These are phyloP conservation scores for Augochlora pura DNA, from an alignment of 1,140 invertebrate genomes.

Conservation along the genomic window DNA sequence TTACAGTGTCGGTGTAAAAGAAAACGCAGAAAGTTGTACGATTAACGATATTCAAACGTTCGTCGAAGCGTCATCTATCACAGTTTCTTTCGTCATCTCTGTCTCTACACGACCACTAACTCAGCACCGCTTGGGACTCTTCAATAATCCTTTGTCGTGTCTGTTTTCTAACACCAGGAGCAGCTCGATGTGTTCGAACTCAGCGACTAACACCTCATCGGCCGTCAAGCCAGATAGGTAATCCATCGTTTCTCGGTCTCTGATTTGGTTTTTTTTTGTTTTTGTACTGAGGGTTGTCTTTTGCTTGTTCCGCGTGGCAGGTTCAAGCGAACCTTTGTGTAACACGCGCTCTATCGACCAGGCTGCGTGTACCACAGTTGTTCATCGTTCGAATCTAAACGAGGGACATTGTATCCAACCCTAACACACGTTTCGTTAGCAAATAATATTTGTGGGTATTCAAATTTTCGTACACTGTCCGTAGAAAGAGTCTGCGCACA, in stretches of 20 bases:
- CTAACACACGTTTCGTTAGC: too few relatives aligned
- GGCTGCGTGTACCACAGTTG: neutral
- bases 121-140: conserved; percentile 8
- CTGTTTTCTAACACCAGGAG: conserved; percentile 72
- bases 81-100: neutral
- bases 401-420: too few relatives aligned
- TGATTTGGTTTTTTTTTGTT: conserved; percentile 20
- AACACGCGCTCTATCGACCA: conserved; percentile 6
- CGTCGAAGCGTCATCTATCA: neutral
- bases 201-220: conserved; percentile 79
- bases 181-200: conserved; percentile 76
- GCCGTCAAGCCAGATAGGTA: conserved; percentile 78
- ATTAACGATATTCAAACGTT: neutral
- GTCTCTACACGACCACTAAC: neutral
- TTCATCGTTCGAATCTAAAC: too few relatives aligned
- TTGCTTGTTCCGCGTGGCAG: neutral
- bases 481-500: too few relatives aligned
- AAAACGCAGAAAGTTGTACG: too few relatives aligned
- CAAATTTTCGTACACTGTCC: too few relatives aligned
- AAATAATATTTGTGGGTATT: too few relatives aligned
- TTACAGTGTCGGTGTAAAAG: too few relatives aligned
- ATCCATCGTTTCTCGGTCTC: conserved; percentile 51
- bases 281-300: neutral
- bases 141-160: conserved; percentile 34
- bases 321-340: neutral